Base-by-base conservation (phyloP, 2,113 vertebrate species). In the Prochilodus magdalenae region DNA sequence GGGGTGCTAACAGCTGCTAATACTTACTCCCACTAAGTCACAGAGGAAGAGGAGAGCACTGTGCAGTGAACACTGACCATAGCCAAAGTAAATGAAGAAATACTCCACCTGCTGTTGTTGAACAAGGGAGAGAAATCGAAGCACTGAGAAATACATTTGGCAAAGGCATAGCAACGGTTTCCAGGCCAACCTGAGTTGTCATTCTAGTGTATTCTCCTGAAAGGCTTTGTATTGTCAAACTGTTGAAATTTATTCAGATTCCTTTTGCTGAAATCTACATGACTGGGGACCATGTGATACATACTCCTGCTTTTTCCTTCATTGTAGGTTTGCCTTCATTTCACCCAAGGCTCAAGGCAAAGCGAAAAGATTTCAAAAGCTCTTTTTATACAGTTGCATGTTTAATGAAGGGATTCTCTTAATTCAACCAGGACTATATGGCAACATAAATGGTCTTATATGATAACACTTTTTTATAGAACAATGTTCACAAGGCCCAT, bases 261-360 rank as follows among this genome's bases (percentile, higher is more conserved):
- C 63, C 20, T 4, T 12, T 67, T 29, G 40, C 26, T 26, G 22
- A 71, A 71, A 40, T 53, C 29, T 44, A 11, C 4, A 47, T 26
- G 5, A 0, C 27, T 26, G n/a, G 12, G 12, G 24, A 82, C 14
- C 75, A 65, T 84, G 51, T 60, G 79, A n/a, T 73, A 72, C 33
- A 16, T 24, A 63, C 63, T 24, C 27, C n/a, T 20, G 29, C 33
- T 16, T 22, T 55, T 79, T 80, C 13, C 20, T 69, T 62, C 62
- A 13, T 10, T 65, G 57, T 26, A 44, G 55, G 22, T 36, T 57
- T 60, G 30, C 36, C 24, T 22, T 62, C 13, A 73, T 65, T 12
- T 33, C 67, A 4, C 53, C 20, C 6, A 20, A n/a, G 29, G 36
- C 30, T n/a, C 22, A 44, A 69, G 12, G 33, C 30, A 0, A 2